Conservation (phyloP, 2,797 vertebrate genomes). For the Mus caroli region DNA sequence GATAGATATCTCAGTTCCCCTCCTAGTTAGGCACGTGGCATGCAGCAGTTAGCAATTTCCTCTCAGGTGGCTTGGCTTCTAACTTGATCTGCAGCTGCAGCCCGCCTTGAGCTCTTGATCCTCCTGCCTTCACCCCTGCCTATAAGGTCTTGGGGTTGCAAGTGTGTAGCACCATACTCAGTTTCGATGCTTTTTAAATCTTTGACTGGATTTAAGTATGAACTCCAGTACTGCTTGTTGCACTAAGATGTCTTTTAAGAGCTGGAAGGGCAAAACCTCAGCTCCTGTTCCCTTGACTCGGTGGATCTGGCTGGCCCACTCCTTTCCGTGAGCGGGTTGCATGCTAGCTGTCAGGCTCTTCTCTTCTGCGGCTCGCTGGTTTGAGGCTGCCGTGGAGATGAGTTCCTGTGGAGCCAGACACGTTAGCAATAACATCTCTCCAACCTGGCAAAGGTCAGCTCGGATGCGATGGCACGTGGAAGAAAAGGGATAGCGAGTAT, state of each 20-base stretch:
- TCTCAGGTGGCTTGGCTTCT: neutral
- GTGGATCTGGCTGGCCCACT: neutral
- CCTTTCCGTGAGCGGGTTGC: neutral
- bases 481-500: neutral
- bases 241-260: neutral
- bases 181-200: neutral
- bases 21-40: neutral
- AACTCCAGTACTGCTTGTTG: neutral
- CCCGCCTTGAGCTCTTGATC: neutral
- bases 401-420: too few species aligned
- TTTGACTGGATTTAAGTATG: neutral
- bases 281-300: neutral
- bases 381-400: neutral
- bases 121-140: neutral
- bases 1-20: rapidly evolving
- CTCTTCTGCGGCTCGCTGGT: neutral
- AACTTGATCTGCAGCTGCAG: neutral
- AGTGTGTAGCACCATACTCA: too few species aligned
- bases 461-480: neutral
- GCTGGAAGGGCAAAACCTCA: neutral
- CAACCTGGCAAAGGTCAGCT: neutral
- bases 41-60: neutral
- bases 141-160: neutral
- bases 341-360: neutral
- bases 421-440: neutral